Evolutionary conservation across 2,888 invertebrate species (phyloP).

Genomic region (Campoplex nolae): DNA sequence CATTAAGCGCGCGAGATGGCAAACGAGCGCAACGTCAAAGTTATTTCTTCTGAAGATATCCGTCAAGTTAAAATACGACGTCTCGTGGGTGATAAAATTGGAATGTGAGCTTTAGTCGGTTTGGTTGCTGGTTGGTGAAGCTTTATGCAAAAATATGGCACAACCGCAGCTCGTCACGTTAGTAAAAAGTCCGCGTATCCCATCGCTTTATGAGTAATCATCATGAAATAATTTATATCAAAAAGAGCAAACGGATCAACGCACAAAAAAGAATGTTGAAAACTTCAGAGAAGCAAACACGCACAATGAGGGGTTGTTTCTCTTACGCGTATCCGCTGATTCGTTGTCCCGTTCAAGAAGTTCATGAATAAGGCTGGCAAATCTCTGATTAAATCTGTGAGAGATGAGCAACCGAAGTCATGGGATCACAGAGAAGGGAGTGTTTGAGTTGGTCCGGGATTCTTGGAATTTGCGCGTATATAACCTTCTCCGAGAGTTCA

Average conservation of each 20-base stretch:
- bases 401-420: slow-evolving; percentile 73
- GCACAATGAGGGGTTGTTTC: background rate
- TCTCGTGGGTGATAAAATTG: slow-evolving; percentile 34
- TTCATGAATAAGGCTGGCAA: slow-evolving; percentile 45
- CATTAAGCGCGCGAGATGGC: slow-evolving; percentile 58
- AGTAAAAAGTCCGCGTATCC: background rate
- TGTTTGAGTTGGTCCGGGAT: slow-evolving; percentile 81
- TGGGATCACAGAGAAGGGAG: slow-evolving; percentile 71
- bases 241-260: background rate
- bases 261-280: background rate
- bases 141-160: slow-evolving; percentile 16
- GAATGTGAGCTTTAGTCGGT: slow-evolving; percentile 20
- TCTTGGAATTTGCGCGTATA: slow-evolving; percentile 78
- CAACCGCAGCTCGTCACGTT: slow-evolving; percentile 7
- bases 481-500: slow-evolving; percentile 36
- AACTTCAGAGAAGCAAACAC: background rate
- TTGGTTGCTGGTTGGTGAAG: background rate
- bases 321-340: slow-evolving; percentile 62
- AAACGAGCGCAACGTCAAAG: slow-evolving; percentile 53
- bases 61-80: slow-evolving; percentile 31
- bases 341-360: slow-evolving; percentile 47
- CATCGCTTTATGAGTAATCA: background rate
- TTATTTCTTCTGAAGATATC: slow-evolving; percentile 51
- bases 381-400: slow-evolving; percentile 74
- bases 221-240: background rate